These are phyloP conservation scores for Spongilla lacustris DNA, from an alignment of 37 sponge, comb jelly and placozoan genomes.

Conservation along the genomic window DNA sequence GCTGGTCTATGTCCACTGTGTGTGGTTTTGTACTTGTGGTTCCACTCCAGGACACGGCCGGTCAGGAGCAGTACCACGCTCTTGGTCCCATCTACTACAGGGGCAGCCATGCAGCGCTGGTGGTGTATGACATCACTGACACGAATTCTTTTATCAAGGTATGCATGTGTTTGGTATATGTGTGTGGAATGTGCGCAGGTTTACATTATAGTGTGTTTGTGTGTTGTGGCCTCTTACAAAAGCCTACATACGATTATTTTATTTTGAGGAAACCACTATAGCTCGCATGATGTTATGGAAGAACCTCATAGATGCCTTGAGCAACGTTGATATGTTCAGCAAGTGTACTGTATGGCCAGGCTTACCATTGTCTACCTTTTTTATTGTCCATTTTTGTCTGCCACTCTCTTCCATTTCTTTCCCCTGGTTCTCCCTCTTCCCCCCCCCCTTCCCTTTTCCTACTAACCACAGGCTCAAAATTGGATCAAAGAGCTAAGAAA, in stretches of 20 bases:
- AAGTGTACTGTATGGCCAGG: no score
- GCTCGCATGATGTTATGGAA: no score
- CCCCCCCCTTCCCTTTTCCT: not conserved
- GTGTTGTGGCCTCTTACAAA: no score
- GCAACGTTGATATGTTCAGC: no score
- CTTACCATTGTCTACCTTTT: no score
- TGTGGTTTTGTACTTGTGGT: not conserved
- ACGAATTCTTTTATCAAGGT: conserved; percentile 83
- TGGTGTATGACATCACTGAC: conserved; percentile 93
- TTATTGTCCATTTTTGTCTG: no score
- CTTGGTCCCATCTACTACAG: conserved; percentile 94
- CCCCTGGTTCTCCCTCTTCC: not conserved
- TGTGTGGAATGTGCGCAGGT: not conserved
- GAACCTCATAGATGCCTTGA: no score
- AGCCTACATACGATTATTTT: no score
- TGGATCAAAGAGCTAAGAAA: conserved; percentile 91
- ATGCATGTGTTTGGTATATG: not conserved
- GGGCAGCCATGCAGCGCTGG: conserved; percentile 85
- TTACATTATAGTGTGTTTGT: no score
- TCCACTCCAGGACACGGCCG: conserved; percentile 81
- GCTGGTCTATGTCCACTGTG: not conserved
- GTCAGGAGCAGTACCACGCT: conserved; percentile 93
- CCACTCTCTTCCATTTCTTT: not conserved
- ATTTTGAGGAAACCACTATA: no score
- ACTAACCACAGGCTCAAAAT: conserved; percentile 59